Conservation (phyloP, 2,888 invertebrate species). For the Diarsia dahlii region DNA sequence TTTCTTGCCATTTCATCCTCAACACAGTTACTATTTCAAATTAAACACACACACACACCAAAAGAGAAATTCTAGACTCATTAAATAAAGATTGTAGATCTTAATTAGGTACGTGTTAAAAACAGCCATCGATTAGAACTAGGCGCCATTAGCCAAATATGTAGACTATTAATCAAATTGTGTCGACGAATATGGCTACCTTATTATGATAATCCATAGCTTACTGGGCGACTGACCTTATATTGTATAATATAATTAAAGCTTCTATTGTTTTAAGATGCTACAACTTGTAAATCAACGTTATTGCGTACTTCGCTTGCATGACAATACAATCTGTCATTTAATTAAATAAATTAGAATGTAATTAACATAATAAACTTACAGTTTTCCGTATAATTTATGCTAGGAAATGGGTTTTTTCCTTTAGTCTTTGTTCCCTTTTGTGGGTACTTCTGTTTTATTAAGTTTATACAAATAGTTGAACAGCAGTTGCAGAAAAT, state of each 20-base stretch:
- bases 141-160: constrained; percentile 63
- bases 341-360: constrained; percentile 59
- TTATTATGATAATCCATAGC: constrained; percentile 64
- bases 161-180: constrained; percentile 61
- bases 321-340: constrained; percentile 58
- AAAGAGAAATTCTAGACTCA: not conserved
- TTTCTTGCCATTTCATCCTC: no score
- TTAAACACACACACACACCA: not conserved
- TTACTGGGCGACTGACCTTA: constrained; percentile 52
- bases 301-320: constrained; percentile 55
- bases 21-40: not conserved
- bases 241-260: constrained; percentile 52
- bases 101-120: constrained; percentile 43
- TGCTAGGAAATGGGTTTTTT: constrained; percentile 44
- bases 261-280: constrained; percentile 61
- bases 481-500: constrained; percentile 21
- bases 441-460: constrained; percentile 9
- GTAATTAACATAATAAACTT: constrained; percentile 40
- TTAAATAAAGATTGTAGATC: constrained; percentile 21
- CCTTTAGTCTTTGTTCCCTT: constrained; percentile 38
- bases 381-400: constrained; percentile 38
- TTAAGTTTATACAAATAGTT: constrained; percentile 13
- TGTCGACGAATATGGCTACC: constrained; percentile 53
- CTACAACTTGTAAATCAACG: constrained; percentile 45
- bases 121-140: constrained; percentile 62